A percentile compares a stretch with the other conserved stretches of the same genome.
Conservation (phyloP, 2,113 vertebrate species). For the Phyllopteryx taeniolatus region DNA sequence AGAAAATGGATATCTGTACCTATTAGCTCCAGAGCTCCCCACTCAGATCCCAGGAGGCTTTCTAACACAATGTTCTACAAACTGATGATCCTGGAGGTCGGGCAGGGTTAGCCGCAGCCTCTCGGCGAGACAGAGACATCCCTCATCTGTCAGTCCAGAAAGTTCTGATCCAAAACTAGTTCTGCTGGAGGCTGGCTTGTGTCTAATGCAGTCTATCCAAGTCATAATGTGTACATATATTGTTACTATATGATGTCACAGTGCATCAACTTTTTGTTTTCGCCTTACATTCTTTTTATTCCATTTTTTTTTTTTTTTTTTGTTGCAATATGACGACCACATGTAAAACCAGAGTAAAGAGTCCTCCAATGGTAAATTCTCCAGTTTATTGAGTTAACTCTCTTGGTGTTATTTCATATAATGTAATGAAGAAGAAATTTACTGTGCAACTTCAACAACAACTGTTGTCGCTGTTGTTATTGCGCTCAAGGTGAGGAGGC, state of each 20-base stretch:
- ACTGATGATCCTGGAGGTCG: constrained; percentile 68
- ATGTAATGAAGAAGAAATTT: neutral
- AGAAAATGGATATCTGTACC: constrained; percentile 71
- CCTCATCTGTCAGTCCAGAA: constrained; percentile 56
- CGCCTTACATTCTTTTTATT: neutral
- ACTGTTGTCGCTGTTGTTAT: constrained; percentile 2
- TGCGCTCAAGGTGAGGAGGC: neutral
- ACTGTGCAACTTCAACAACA: neutral
- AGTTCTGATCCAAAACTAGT: constrained; percentile 43
- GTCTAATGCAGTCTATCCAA: neutral
- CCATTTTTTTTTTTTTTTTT: neutral
- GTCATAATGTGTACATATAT: neutral
- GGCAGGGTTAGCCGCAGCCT: constrained; percentile 58
- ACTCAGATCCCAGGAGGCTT: constrained; percentile 57
- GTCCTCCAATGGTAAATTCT: neutral
- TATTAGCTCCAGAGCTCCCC: constrained; percentile 66
- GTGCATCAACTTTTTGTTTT: neutral
- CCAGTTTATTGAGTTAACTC: neutral
- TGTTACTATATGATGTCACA: neutral
- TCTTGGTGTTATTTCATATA: neutral
- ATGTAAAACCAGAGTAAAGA: neutral
- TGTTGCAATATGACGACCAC: neutral
- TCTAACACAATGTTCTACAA: constrained; percentile 68
- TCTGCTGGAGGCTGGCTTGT: constrained; percentile 5
- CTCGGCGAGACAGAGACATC: constrained; percentile 44